A percentile compares a stretch with the other conserved stretches of the same genome.
These are phyloP conservation scores for Standfussiana lucernea DNA, from an alignment of 2,888 invertebrate species.

Conservation along the genomic window DNA sequence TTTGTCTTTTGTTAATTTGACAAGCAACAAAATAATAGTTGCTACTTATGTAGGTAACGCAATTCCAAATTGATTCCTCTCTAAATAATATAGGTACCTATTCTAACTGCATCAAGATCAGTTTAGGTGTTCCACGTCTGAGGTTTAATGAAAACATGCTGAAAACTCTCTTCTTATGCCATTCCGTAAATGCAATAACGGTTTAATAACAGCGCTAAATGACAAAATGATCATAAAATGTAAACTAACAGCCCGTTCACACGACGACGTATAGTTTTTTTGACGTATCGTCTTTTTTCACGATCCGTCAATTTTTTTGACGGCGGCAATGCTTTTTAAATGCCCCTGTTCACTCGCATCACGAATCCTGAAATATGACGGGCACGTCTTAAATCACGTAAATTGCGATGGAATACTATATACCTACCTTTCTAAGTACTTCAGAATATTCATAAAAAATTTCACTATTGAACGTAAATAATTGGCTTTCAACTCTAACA, in stretches of 20 bases:
- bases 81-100: neutral
- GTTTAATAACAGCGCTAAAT: neutral
- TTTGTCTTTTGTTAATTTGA: neutral
- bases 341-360: too few species aligned
- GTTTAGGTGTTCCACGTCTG: neutral
- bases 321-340: too few species aligned
- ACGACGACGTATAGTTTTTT: too few species aligned
- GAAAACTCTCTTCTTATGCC: neutral
- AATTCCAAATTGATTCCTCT: neutral
- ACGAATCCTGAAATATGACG: too few species aligned
- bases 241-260: too few species aligned
- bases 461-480: slow-evolving; percentile 44
- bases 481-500: slow-evolving; percentile 49
- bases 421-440: neutral
- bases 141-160: neutral
- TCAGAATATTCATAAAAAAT: slow-evolving; percentile 43
- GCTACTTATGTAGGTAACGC: neutral
- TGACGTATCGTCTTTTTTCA: too few species aligned
- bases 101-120: neutral
- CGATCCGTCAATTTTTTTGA: too few species aligned
- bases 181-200: neutral
- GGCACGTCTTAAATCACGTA: too few species aligned
- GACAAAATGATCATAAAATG: neutral
- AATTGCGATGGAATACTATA: slow-evolving; percentile 1
- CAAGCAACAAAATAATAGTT: neutral